Evolutionary conservation across 2,797 vertebrate genomes (phyloP), one percentile per base, ranked within the genome.

Genomic region (Ctenopoma multispine): DNA sequence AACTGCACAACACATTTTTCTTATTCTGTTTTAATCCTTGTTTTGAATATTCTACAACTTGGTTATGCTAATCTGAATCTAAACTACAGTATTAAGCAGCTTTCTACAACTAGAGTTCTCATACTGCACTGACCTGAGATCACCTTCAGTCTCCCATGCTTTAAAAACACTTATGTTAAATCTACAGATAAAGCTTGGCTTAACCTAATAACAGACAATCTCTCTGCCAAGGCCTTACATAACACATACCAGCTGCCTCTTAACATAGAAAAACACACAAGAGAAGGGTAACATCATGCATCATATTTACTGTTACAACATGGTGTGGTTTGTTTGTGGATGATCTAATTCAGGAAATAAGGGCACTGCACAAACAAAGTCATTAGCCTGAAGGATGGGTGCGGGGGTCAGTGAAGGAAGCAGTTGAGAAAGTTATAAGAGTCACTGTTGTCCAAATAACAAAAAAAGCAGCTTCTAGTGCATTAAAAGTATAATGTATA

Each of bases 101-200:
- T 24, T 24, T 55, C 34, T 51, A n/a, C 9, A 72, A 49, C 36
- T 47, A 41, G 15, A 29, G 50, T 11, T 69, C 7, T 40, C 13
- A 18, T 41, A 20, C 27, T 31, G 17, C 5, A 31, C 65, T 0
- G 29, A 73, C 55, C 57, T 55, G 54, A 43, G n/a, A 36, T 38
- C 8, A 1, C 47, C 36, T 65, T 65, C 47, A 58, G 51, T 79
- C 82, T 72, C 31, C 50, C 36, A 60, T 61, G 70, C 50, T 68
- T 76, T 60, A 82, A 81, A 77, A 86, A 78, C 62, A 67, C 75
- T 64, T 77, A 73, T 81, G 80, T 78, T 80, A 82, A 83, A 85
- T 78, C 80, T 77, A 82, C 55, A 74, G 78, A 87, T 85, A 81
- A 85, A 77, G 27, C 71, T 62, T 34, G 23, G 76, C 72, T 88